phyloP scores from a whole-genome alignment of 2,888 invertebrate genomes.

The Eilema depressum region DNA sequence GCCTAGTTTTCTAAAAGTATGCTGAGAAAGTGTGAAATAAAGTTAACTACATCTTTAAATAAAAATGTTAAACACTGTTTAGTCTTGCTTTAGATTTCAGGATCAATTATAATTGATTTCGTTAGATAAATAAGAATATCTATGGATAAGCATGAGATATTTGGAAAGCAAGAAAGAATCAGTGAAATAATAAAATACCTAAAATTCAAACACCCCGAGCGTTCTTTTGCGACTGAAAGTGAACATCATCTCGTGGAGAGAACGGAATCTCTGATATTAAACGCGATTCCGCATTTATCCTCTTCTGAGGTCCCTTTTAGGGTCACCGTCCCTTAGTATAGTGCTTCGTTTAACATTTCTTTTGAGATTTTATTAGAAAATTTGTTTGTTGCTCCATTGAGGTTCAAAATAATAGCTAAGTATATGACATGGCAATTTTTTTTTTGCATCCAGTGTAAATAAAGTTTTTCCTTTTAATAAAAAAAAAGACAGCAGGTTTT shows the following conservation, averaged over 20 bases:
- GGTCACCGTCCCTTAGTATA: conserved; percentile 30
- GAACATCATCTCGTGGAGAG: conserved; percentile 39
- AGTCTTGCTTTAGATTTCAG: neutral
- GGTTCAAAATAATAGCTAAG: too few relatives aligned
- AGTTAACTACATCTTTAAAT: too few relatives aligned
- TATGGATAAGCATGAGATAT: neutral
- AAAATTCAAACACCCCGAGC: conserved; percentile 27
- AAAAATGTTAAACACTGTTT: too few relatives aligned
- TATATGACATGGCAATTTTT: neutral
- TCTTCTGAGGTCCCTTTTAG: conserved; percentile 30
- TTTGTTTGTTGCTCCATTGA: conserved; percentile 33
- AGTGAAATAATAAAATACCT: conserved; percentile 28
- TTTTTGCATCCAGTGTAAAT: neutral
- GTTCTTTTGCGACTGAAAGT: conserved; percentile 41
- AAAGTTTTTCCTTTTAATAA: too few relatives aligned
- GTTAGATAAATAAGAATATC: too few relatives aligned
- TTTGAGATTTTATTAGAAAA: conserved; percentile 58
- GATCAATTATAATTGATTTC: neutral
- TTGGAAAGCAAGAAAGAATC: conserved; percentile 16
- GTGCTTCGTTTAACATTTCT: conserved; percentile 55
- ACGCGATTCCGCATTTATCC: conserved; percentile 45
- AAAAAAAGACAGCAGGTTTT: neutral
- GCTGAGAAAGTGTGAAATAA: neutral
- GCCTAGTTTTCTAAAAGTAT: neutral
- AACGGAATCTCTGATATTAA: conserved; percentile 51